phyloP scores from a whole-genome alignment of 2,797 vertebrate genomes.

The Capromys pilorides region DNA sequence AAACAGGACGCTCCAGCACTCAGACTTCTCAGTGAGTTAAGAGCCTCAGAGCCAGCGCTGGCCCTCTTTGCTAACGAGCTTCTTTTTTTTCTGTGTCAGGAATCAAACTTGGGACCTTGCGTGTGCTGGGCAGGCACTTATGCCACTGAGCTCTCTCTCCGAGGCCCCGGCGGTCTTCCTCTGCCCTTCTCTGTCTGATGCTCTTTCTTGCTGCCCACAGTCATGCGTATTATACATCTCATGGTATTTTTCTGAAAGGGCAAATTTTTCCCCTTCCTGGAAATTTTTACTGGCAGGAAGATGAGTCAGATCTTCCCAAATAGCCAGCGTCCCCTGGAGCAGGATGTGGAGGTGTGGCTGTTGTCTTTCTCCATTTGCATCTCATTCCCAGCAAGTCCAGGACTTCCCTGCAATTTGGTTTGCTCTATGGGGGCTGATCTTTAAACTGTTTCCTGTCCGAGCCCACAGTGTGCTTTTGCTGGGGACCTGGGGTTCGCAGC shows the following conservation, averaged over 20 bases:
- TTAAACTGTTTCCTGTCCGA: not conserved
- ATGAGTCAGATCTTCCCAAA: not conserved
- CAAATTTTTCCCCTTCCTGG: not conserved
- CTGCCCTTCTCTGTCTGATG: not conserved
- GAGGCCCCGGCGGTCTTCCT: not conserved
- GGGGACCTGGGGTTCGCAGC: not conserved
- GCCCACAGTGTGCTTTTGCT: not conserved
- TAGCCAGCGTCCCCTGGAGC: not conserved
- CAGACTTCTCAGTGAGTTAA: not conserved
- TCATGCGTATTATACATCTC: not conserved
- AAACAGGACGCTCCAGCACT: not conserved
- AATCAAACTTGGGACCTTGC: too few species aligned
- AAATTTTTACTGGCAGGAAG: not conserved
- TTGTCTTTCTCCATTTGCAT: not conserved
- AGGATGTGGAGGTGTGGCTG: not conserved
- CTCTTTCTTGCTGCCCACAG: not conserved
- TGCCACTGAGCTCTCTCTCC: too few species aligned
- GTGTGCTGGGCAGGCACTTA: too few species aligned
- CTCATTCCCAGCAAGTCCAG: constrained; percentile 26
- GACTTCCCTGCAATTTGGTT: not conserved
- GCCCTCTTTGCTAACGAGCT: too few species aligned
- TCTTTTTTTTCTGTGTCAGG: too few species aligned
- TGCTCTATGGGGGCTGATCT: not conserved
- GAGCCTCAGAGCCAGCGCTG: too few species aligned
- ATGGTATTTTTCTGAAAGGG: not conserved